Conservation (phyloP, 1,140 invertebrate genomes). For the Arctopsyche grandis region DNA sequence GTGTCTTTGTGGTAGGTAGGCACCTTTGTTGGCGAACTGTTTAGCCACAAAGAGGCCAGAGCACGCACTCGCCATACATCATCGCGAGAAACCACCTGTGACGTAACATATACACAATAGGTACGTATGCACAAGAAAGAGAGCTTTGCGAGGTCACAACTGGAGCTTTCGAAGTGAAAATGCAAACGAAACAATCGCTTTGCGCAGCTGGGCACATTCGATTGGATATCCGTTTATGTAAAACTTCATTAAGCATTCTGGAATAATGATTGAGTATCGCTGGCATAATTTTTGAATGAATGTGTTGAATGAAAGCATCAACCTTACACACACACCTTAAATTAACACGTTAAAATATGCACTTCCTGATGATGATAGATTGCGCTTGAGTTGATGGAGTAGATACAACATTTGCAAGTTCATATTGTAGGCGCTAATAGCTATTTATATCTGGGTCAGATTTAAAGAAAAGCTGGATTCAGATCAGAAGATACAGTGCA, state of each 20-base stretch:
- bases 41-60: background rate
- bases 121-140: no score
- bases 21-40: background rate
- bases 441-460: no score
- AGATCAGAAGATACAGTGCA: no score
- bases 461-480: no score
- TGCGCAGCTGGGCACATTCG: background rate
- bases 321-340: no score
- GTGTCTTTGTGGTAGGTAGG: background rate
- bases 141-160: background rate
- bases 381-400: no score
- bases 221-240: conserved; percentile 10
- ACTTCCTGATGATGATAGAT: no score
- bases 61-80: background rate
- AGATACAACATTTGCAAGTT: no score
- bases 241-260: background rate
- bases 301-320: background rate
- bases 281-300: background rate
- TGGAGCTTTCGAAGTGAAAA: background rate
- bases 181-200: background rate
- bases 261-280: background rate
- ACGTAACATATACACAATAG: background rate
- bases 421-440: no score
- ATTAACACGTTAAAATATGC: no score
- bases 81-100: background rate